Evolutionary conservation across 2,888 invertebrate species (phyloP).

Genomic region (Eulithis testata): DNA sequence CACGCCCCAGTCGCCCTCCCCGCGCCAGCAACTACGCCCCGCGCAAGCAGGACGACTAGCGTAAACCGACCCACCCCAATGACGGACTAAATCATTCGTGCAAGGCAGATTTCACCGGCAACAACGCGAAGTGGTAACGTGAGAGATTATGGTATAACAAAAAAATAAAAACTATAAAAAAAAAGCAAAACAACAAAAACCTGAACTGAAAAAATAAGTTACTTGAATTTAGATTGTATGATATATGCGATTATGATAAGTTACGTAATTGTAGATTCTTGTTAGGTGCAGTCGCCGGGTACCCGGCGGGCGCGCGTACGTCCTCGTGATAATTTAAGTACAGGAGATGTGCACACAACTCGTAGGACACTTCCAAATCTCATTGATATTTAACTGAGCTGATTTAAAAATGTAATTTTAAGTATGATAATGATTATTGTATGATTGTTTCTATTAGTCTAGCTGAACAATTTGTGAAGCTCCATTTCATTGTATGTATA

Average conservation of each 20-base stretch:
- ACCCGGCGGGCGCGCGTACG: constrained; percentile 49
- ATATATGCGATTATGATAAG: constrained; percentile 83
- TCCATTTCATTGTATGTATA: constrained; percentile 39
- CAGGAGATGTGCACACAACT: constrained; percentile 72
- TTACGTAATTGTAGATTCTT: constrained; percentile 74
- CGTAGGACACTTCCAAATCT: constrained; percentile 61
- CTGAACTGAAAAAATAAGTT: constrained; percentile 83
- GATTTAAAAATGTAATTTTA: constrained; percentile 59
- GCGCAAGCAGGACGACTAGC: constrained; percentile 65
- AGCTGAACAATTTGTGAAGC: constrained; percentile 28
- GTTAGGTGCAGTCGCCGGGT: constrained; percentile 67
- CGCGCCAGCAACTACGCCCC: constrained; percentile 58
- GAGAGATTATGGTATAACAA: constrained; percentile 84
- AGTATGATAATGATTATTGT: constrained; percentile 55
- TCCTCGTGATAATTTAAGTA: constrained; percentile 75
- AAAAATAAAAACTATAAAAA: constrained; percentile 75
- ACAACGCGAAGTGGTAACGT: constrained; percentile 84
- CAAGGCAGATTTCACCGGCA: constrained; percentile 89
- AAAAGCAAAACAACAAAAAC: constrained; percentile 84
- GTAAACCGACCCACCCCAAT: constrained; percentile 50
- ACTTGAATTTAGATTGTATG: constrained; percentile 83
- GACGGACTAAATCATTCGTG: constrained; percentile 84
- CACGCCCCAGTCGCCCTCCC: constrained; percentile 63
- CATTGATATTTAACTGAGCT: constrained; percentile 64
- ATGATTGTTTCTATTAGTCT: constrained; percentile 53